phyloP scores from a whole-genome alignment of 2,113 vertebrate genomes.

The Phrynocephalus versicolor region DNA sequence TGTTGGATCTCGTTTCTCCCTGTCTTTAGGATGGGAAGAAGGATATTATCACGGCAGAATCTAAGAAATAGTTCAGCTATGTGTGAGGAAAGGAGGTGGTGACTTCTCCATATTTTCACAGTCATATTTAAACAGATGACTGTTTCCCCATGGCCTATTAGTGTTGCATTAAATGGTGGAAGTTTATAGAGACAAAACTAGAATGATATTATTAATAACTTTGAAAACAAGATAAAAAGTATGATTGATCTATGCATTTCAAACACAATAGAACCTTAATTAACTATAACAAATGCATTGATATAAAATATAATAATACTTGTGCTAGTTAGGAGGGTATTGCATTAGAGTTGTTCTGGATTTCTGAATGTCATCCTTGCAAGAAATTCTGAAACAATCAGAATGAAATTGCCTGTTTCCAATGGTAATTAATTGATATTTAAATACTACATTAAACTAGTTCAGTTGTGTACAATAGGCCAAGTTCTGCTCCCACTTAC shows the following conservation, averaged over 20 bases:
- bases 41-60: not conserved
- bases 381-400: not conserved
- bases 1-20: not conserved
- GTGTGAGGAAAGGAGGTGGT: not conserved
- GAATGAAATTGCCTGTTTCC: not conserved
- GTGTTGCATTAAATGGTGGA: not conserved
- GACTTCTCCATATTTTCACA: not conserved
- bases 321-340: not conserved
- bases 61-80: not conserved
- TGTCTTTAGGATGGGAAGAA: not conserved
- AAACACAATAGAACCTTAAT: not conserved
- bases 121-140: not conserved
- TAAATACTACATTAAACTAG: too few relatives aligned
- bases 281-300: not conserved
- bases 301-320: not conserved
- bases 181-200: not conserved
- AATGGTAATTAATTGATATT: not conserved
- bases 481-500: not conserved
- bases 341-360: not conserved
- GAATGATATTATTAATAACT: conserved; percentile 6
- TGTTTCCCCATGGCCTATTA: not conserved
- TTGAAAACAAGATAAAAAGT: not conserved
- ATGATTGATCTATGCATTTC: not conserved
- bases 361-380: not conserved
- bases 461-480: not conserved